These are phyloP conservation scores for Microtus californicus DNA, from an alignment of 2,797 vertebrate genomes.

Conservation along the genomic window DNA sequence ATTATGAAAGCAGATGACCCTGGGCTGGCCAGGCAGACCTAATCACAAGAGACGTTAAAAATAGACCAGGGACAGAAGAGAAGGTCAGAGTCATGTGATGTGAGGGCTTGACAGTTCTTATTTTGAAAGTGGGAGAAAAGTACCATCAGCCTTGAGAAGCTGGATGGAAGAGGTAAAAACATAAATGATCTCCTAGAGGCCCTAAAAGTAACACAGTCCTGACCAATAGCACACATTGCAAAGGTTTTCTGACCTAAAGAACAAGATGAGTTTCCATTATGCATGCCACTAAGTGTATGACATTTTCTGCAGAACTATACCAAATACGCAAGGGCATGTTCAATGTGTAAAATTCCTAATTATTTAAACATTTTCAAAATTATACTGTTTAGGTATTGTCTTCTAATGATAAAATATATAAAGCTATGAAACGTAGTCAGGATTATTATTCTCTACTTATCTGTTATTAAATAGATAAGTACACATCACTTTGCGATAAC, in stretches of 20 bases:
- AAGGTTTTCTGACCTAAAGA: neutral
- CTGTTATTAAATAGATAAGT: slow-evolving; percentile 31
- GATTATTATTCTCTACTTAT: slow-evolving; percentile 34
- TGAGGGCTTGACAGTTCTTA: neutral
- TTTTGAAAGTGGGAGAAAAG: neutral
- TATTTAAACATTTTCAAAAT: slow-evolving; percentile 44
- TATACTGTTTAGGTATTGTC: neutral
- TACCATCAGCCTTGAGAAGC: neutral
- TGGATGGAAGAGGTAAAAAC: neutral
- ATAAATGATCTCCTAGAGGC: neutral
- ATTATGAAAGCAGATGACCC: neutral
- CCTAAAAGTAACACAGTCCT: neutral
- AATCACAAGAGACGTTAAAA: neutral
- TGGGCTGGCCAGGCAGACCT: neutral
- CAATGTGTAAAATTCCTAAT: neutral
- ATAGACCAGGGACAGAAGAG: neutral
- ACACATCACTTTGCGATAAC: neutral
- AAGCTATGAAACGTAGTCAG: neutral
- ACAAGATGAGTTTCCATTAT: neutral
- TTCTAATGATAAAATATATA: neutral
- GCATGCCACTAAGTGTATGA: neutral
- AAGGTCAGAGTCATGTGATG: neutral
- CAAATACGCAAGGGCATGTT: neutral
- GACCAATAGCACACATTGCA: neutral
- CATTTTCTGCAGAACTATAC: neutral